Evolutionary conservation across 2,113 vertebrate species (phyloP), one percentile per base, ranked within the genome.

Genomic region (Salvelinus namaycush): DNA sequence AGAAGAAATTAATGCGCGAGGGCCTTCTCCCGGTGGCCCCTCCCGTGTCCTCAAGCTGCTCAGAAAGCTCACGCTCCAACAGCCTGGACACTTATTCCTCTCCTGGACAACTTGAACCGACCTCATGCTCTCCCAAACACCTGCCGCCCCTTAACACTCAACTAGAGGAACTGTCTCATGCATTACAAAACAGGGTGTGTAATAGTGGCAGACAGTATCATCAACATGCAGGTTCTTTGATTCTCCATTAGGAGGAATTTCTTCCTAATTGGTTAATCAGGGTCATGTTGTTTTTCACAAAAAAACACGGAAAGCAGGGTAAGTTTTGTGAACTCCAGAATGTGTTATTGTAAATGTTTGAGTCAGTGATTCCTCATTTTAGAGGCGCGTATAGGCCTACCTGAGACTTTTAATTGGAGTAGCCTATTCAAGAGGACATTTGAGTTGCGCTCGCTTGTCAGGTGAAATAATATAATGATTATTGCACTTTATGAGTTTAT

Each of bases 1-100:
- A 90, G 79, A 92, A 91, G 88, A 87, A 90, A 89, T 74, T 74
- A 18, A 82, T 79, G 74, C 83, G 84, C 29, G 81, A 89, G 62
- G 74, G 79, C 9, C 72, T 82, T 1, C 20, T 77, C 0, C 14
- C 44, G 4, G 64, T 48, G 29, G 54, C 74, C 64, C 65, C 34
- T n/a, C 3, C 60, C 67, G 74, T 75, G 18, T n/a, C 77, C 24
- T 68, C 75, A 34, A 65, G 18, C 57, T 71, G 54, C n/a, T 39
- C 77, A 78, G 24, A 77, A 83, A 68, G 18, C 76, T 83, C 81
- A 49, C 79, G 72, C 60, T 76, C 62, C 1, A 81, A 78, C 66
- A 77, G 82, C 59, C 34, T 44, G 78, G 86, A 92, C 83, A 83
- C 75, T 78, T 79, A 86, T 74, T 75, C 80, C 67, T 87, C 86